Percentiles rank a stretch among this genome's conserved stretches.
Conservation (phyloP, 2,888 invertebrate species). For the Labia minor region DNA sequence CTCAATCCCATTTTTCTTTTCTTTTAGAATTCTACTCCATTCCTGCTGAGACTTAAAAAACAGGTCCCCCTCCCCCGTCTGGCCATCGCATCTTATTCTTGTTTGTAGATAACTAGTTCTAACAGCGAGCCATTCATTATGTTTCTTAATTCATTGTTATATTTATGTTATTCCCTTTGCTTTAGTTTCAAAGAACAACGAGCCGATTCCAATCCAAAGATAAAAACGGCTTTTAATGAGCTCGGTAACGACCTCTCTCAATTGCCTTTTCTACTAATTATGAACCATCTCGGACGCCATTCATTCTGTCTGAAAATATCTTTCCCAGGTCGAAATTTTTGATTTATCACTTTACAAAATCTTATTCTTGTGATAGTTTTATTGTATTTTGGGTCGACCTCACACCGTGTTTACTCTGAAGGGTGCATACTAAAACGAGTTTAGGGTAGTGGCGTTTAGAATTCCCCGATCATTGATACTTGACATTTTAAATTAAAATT, state of each 20-base stretch:
- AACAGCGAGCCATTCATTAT: slow-evolving; percentile 16
- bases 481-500: slow-evolving; percentile 2
- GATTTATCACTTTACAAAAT: neutral
- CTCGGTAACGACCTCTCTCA: neutral
- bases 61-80: neutral
- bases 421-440: no score
- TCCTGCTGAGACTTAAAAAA: slow-evolving; percentile 2
- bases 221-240: no score
- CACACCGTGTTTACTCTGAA: no score
- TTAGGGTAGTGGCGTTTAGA: no score
- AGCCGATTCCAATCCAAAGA: no score
- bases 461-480: neutral
- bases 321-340: neutral
- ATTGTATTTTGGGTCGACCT: neutral
- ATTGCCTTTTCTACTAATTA: neutral
- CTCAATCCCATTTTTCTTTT: slow-evolving; percentile 21
- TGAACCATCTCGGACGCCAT: neutral
- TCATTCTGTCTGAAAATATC: neutral
- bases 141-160: slow-evolving; percentile 8
- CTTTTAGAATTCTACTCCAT: slow-evolving; percentile 15
- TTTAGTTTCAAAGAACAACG: neutral
- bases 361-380: neutral
- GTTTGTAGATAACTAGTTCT: slow-evolving; percentile 14
- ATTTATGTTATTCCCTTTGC: neutral
- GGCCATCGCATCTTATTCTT: slow-evolving; percentile 8